Evolutionary conservation across 2,888 invertebrate species (phyloP).

Genomic region (Auanema freiburgensis): DNA sequence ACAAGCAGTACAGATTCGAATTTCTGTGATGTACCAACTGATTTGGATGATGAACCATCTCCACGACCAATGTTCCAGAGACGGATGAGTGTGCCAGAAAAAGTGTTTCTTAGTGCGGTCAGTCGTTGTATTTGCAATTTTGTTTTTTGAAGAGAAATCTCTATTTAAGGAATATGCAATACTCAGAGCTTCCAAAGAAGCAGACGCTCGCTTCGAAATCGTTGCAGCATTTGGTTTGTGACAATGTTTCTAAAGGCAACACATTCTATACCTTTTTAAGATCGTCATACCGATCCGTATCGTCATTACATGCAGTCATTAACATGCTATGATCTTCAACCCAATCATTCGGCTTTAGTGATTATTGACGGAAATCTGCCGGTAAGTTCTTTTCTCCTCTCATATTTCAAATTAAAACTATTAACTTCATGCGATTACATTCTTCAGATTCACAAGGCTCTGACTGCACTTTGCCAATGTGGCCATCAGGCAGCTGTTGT

Average conservation of each 20-base stretch:
- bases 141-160: background rate
- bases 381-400: constrained; percentile 20
- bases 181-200: constrained; percentile 46
- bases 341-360: constrained; percentile 53
- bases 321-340: constrained; percentile 58
- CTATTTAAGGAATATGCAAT: constrained; percentile 57
- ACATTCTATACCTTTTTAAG: constrained; percentile 21
- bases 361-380: constrained; percentile 51
- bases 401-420: constrained; percentile 10
- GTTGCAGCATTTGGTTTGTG: constrained; percentile 50
- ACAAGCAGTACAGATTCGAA: constrained; percentile 7
- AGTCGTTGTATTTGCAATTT: constrained; percentile 11
- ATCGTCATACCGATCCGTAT: constrained; percentile 50
- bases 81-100: constrained; percentile 56
- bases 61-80: constrained; percentile 34
- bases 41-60: constrained; percentile 33
- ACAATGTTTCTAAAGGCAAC: background rate
- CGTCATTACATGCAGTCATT: constrained; percentile 59
- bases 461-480: constrained; percentile 47
- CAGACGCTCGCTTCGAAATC: constrained; percentile 41
- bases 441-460: constrained; percentile 51
- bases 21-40: constrained; percentile 21
- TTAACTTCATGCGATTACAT: too few relatives aligned
- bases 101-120: constrained; percentile 52
- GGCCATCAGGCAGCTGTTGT: constrained; percentile 50